These are phyloP conservation scores for Pelecanus crispus DNA, from an alignment of 2,113 vertebrate genomes.

Conservation along the genomic window DNA sequence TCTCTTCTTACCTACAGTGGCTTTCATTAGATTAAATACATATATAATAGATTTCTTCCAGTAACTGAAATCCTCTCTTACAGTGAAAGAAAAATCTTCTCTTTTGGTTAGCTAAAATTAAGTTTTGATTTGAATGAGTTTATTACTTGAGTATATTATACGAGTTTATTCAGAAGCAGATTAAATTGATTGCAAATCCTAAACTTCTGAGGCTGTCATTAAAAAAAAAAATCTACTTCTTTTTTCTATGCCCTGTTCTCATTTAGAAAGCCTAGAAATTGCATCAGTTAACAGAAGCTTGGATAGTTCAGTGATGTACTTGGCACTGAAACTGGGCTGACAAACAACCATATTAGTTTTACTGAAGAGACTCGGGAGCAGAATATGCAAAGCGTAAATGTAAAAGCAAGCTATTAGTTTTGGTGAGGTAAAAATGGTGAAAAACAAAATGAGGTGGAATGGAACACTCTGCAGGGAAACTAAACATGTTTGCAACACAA, in stretches of 20 bases:
- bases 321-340: not conserved
- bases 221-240: not conserved
- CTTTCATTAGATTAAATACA: not conserved
- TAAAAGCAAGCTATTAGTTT: not conserved
- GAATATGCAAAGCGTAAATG: not conserved
- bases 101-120: not conserved
- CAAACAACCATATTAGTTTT: not conserved
- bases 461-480: not conserved
- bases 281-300: not conserved
- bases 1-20: not conserved
- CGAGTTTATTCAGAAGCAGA: not conserved
- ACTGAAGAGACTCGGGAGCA: not conserved
- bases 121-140: not conserved
- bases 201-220: not conserved
- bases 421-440: not conserved
- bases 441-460: not conserved
- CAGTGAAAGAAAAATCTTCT: not conserved
- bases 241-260: not conserved
- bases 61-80: not conserved
- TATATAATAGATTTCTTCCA: not conserved
- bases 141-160: not conserved
- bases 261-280: not conserved
- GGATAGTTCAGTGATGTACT: not conserved
- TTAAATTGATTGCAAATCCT: not conserved
- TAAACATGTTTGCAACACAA: not conserved